Evolutionary conservation across 2,888 invertebrate species (phyloP), one percentile per base, ranked within the genome.

Genomic region (Dryobota labecula): DNA sequence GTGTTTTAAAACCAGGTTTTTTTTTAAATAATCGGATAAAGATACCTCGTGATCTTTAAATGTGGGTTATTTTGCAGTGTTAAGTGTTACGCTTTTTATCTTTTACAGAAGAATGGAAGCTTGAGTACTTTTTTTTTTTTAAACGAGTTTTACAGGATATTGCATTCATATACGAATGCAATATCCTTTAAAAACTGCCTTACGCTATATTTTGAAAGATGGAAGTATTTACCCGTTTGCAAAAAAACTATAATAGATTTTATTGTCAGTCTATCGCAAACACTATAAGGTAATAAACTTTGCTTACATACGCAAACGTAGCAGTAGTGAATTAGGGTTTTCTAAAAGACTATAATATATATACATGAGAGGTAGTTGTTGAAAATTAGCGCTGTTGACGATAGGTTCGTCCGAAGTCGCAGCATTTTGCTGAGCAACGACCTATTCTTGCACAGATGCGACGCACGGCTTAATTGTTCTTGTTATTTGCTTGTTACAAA

Each of bases 1-100:
- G 95, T 94, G 95, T 94, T 89, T 86, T 95, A 95, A 95, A 95
- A 84, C 94, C 67, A 86, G 90, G 89, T 91, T 93, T 92, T 89
- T 90, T 91, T 91, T 89, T 84, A 68, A 84, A 73, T 92, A 94
- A 95, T 94, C 92, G 90, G 91, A 91, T 94, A 88, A 91, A 90
- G 90, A 91, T 92, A 89, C 83, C 80, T 77, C 74, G 80, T 87
- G 86, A 86, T 85, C 76, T 81, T 74, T 83, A 76, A 79, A 73
- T 84, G 71, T 79, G 78, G 78, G 80, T 79, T 79, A 84, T 82
- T 84, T 82, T 71, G 70, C 79, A 77, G 57, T 82, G 75, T 84
- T 80, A 82, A 84, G 88, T 82, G 80, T 85, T 78, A 63, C 27
- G 78, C 73, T 73, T 78, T 81, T 84, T 65, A 73, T 70, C 62